These are phyloP conservation scores for Drosophila nannoptera DNA, from an alignment of 1,140 invertebrate genomes.

Conservation along the genomic window DNA sequence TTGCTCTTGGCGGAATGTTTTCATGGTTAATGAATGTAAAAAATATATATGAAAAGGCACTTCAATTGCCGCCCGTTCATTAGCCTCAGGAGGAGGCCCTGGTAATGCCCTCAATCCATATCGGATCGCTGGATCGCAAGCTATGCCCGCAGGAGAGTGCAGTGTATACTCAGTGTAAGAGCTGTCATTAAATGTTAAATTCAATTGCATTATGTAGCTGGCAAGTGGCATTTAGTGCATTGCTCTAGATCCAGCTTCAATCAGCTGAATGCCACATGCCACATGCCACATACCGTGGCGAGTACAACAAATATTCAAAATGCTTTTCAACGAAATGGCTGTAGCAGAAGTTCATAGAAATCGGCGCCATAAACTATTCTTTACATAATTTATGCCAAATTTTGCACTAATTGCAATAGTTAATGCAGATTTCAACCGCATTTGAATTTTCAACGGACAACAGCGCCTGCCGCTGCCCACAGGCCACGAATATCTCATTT, in stretches of 20 bases:
- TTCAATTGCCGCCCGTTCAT: too few relatives aligned
- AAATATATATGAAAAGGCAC: too few relatives aligned
- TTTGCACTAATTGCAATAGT: conserved; percentile 76
- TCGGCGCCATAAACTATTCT: conserved; percentile 71
- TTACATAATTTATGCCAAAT: conserved; percentile 76
- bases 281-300: not conserved
- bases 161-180: conserved; percentile 6
- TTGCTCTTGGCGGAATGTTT: too few relatives aligned
- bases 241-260: not conserved
- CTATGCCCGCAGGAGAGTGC: not conserved
- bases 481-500: too few relatives aligned
- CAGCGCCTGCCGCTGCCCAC: conserved; percentile 11
- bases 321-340: conserved; percentile 19
- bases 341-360: conserved; percentile 59
- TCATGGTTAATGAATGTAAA: too few relatives aligned
- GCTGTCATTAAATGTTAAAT: conserved; percentile 59
- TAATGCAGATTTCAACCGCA: conserved; percentile 76
- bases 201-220: conserved; percentile 63
- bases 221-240: conserved; percentile 31
- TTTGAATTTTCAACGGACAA: conserved; percentile 67
- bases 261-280: not conserved
- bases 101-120: too few relatives aligned
- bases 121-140: not conserved
- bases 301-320: conserved; percentile 30
- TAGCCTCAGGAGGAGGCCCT: not conserved